phyloP scores from a whole-genome alignment of 2,888 invertebrate species.

The Ametastegia equiseti region DNA sequence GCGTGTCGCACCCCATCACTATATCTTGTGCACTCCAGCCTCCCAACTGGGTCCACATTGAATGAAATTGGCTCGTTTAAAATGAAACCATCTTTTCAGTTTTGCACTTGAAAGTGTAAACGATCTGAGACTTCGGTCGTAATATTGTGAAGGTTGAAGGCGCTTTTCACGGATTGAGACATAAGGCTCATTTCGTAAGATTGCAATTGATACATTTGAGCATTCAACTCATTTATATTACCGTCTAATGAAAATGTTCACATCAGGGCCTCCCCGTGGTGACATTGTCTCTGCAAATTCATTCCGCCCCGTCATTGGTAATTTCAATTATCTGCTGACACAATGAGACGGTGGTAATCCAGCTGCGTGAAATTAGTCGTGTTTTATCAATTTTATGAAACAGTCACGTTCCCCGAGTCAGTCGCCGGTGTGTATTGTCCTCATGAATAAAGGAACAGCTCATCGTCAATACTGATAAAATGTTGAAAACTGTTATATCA shows the following conservation, averaged over 20 bases:
- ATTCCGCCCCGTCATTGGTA: slow-evolving; percentile 1
- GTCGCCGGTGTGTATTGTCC: not conserved
- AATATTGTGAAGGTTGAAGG: not conserved
- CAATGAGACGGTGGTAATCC: slow-evolving; percentile 21
- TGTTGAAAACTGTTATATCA: not conserved
- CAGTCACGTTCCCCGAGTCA: not conserved
- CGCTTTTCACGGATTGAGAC: not conserved
- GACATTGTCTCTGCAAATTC: not conserved
- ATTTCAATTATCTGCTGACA: slow-evolving; percentile 25
- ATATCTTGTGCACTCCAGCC: slow-evolving; percentile 77
- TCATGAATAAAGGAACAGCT: slow-evolving; percentile 6
- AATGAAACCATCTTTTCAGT: not conserved
- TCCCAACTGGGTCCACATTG: slow-evolving; percentile 1
- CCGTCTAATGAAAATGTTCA: not conserved
- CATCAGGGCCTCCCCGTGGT: not conserved
- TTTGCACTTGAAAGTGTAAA: not conserved
- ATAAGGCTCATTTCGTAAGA: not conserved
- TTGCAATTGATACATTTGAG: not conserved
- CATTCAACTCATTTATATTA: not conserved
- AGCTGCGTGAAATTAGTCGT: slow-evolving; percentile 7
- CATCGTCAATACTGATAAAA: not conserved
- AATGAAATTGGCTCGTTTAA: not conserved
- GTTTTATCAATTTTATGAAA: slow-evolving; percentile 23
- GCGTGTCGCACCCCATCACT: slow-evolving; percentile 87
- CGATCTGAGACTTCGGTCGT: not conserved